Evolutionary conservation across 2,113 vertebrate genomes (phyloP), one percentile per base, ranked within the genome.

Genomic region (Notarius lentiginosus): DNA sequence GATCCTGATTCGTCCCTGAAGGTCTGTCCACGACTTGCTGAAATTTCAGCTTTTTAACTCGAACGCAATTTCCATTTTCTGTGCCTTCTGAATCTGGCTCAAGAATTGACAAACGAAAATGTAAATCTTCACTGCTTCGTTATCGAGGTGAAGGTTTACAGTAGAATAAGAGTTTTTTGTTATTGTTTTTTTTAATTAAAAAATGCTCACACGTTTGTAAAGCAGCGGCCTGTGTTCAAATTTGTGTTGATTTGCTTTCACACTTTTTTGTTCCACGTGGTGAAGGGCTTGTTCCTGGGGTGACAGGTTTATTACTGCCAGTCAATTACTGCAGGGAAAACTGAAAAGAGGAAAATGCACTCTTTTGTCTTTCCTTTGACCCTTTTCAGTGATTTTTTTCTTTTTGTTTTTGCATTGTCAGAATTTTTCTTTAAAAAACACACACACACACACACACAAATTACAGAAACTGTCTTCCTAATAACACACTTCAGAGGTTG

Each of bases 1-100:
- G 55, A 77, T 56, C 47, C 10, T 4, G 17, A 34, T 14, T 68
- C 51, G 14, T 41, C 76, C 58, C 58, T 9, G 73, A 34, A n/a
- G 73, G n/a, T 65, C 60, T 82, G 30, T n/a, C 34, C 27, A 22
- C 53, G 47, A 24, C 53, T 63, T 24, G 22, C 30, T 86, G 76
- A 27, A 14, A 24, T 76, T 87, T 84, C 87, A 86, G 41, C 41
- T 63, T 60, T 72, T 53, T 11, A 72, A 72, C 34, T 8, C 1
- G 1, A 34, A 56, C 61, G 34, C 80, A 65, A 30, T 56, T 76
- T 84, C 24, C 51, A 17, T 34, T 34, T 53, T 41, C 66, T 75
- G 20, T 87, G 87, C 30, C 82, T n/a, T 66, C 68, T 20, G 51
- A 65, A 20, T 51, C 12, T n/a, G 47, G 14, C 4, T 47, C 0